Base-by-base conservation (phyloP, 2,797 vertebrate species). In the Helostoma temminkii region DNA sequence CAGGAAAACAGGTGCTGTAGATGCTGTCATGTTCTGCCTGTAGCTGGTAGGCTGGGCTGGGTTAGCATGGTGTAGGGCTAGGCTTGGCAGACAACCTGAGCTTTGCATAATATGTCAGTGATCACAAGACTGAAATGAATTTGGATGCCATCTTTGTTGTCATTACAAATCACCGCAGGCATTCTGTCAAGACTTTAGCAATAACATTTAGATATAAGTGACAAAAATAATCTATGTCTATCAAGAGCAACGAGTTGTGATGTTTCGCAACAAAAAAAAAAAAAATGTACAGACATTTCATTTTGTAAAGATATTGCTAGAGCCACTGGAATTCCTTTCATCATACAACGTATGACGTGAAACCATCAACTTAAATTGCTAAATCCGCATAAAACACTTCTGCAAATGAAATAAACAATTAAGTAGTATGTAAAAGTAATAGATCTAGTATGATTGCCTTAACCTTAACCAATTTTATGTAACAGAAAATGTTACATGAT, bases 1-100 rank as follows among this genome's bases (percentile, higher is more conserved):
- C 16, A 11, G 16, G 25, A 42, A 54, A 76, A 67, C 78, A 85
- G 74, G 55, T 85, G 82, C 37, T 6, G 37, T 2, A 15, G 70
- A 76, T 66, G 47, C 41, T n/a, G 53, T 19, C 41, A 58, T 65
- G 59, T 66, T 67, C 15, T 57, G 48, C 10, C 34, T 16, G 42
- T 45, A 59, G 30, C 32, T 19, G 26, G 25, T 37, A 49, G 60
- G 52, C 22, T 9, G 19, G 45, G 12, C 52, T 18, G 9, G 15
- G 42, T n/a, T 45, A 66, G 32, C 49, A 26, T 1, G 0, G 43
- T 25, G 30, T 0, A 12, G 22, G 50, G 45, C n/a, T 21, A 32
- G 28, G 10, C 30, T 59, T 56, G 57, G 48, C 78, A 21, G 7
- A 19, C 3, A 6, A 65, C 46, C 25, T 18, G 26, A 6, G 11